These are phyloP conservation scores for Scaptodrosophila lebanonensis DNA, from an alignment of 1,140 invertebrate genomes.

Conservation along the genomic window DNA sequence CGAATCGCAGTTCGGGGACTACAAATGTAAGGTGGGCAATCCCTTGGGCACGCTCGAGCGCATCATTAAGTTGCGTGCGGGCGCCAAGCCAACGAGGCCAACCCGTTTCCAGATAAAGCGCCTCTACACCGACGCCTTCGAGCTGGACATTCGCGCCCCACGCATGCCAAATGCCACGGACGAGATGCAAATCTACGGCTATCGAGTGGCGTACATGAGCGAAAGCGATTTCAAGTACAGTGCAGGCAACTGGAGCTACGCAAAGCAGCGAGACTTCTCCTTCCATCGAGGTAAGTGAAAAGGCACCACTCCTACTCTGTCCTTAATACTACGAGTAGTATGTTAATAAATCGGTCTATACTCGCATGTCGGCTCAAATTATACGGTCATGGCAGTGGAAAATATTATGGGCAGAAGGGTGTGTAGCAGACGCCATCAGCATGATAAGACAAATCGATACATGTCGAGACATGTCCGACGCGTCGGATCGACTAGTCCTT, in stretches of 20 bases:
- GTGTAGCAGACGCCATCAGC: no score
- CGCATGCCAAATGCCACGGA: conserved; percentile 53
- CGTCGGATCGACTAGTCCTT: no score
- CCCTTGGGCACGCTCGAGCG: conserved; percentile 78
- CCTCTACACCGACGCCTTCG: conserved; percentile 66
- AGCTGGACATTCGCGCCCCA: conserved; percentile 73
- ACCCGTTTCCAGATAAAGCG: conserved; percentile 67
- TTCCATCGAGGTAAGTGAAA: conserved; percentile 57
- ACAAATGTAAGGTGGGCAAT: conserved; percentile 80
- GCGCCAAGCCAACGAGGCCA: conserved; percentile 78
- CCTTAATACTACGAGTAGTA: no score
- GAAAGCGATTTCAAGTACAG: conserved; percentile 60
- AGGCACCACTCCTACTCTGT: no score
- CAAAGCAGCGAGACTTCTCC: conserved; percentile 61
- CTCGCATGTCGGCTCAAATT: no score
- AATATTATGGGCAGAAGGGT: no score
- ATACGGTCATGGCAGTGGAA: no score
- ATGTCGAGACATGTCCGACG: no score
- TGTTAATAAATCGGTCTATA: no score
- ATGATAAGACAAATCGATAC: no score
- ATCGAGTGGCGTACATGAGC: conserved; percentile 69
- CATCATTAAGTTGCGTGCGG: conserved; percentile 78
- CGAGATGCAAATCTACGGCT: conserved; percentile 73
- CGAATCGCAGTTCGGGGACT: conserved; percentile 78
- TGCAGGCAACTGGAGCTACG: conserved; percentile 71